These are phyloP conservation scores for Drosophila lini DNA, from an alignment of 1,140 invertebrate species.

Conservation along the genomic window DNA sequence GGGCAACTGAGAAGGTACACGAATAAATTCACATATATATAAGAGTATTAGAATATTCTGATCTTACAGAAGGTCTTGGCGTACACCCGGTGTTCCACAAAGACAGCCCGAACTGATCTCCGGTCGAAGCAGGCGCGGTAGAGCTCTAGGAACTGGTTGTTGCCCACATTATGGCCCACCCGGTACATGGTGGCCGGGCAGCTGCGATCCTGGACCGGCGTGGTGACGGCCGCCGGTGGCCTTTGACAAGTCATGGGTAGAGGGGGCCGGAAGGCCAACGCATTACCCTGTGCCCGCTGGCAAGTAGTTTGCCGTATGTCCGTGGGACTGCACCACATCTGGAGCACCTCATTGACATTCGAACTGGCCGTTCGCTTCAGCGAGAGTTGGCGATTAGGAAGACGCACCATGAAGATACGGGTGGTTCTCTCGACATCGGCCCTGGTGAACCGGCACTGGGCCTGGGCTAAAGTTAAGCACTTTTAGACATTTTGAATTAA, in stretches of 20 bases:
- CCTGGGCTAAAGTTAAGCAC: neutral
- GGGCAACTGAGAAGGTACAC: neutral
- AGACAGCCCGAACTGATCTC: slow-evolving; percentile 3
- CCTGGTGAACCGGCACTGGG: slow-evolving; percentile 31
- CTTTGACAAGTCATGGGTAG: slow-evolving; percentile 27
- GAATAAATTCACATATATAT: too few species aligned
- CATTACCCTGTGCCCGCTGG: neutral
- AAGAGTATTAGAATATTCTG: neutral
- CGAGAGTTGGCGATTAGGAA: neutral
- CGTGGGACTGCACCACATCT: slow-evolving; percentile 34
- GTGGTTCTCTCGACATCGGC: slow-evolving; percentile 26
- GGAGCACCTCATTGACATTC: slow-evolving; percentile 8
- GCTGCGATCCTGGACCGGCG: slow-evolving; percentile 10
- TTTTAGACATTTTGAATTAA: neutral
- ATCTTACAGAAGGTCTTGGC: slow-evolving; percentile 42
- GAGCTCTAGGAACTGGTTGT: slow-evolving; percentile 32
- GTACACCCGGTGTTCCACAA: slow-evolving; percentile 33
- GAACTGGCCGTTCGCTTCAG: slow-evolving; percentile 27
- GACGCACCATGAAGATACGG: slow-evolving; percentile 31
- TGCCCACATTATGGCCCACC: slow-evolving; percentile 31
- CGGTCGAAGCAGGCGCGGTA: slow-evolving; percentile 45
- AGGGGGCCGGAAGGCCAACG: neutral
- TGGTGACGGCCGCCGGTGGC: slow-evolving; percentile 1
- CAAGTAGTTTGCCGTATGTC: slow-evolving; percentile 21
- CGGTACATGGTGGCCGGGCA: slow-evolving; percentile 36